Conservation (phyloP, 2,113 vertebrate species). For the Kryptolebias marmoratus region DNA sequence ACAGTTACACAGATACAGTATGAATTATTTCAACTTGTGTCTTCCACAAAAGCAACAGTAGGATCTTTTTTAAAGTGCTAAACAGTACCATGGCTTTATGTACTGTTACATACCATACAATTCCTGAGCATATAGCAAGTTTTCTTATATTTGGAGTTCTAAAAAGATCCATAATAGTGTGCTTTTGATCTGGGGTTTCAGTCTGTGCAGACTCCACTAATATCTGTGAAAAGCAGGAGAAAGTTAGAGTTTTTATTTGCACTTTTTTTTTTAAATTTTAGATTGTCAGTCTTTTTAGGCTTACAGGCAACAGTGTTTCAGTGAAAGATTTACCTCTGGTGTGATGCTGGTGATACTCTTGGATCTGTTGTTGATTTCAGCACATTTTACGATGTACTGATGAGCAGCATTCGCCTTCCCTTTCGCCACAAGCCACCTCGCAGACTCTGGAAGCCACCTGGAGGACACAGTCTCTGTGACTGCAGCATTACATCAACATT, state of each 20-base stretch:
- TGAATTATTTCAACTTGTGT: too few species aligned
- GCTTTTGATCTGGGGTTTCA: constrained; percentile 54
- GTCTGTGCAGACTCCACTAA: constrained; percentile 55
- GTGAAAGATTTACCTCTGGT: constrained; percentile 66
- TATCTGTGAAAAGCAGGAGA: constrained; percentile 49
- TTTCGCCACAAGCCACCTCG: constrained; percentile 88
- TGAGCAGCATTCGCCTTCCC: constrained; percentile 82
- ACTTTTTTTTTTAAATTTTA: neutral
- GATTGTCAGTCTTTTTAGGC: neutral
- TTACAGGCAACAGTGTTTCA: neutral
- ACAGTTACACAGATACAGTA: too few species aligned
- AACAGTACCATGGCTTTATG: neutral
- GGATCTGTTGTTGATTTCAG: constrained; percentile 79
- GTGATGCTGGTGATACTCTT: constrained; percentile 73
- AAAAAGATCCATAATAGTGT: constrained; percentile 75
- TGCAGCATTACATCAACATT: neutral
- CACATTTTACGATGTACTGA: constrained; percentile 83
- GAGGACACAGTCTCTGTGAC: neutral
- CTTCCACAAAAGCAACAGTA: too few species aligned
- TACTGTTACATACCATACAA: constrained; percentile 70
- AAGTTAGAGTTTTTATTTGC: neutral
- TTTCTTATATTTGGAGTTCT: constrained; percentile 76
- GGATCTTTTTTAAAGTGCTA: too few species aligned
- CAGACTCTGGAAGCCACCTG: constrained; percentile 94
- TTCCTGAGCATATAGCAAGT: constrained; percentile 66